Evolutionary conservation across 2,797 vertebrate genomes (phyloP).

Genomic region (Sebastolobus alascanus): DNA sequence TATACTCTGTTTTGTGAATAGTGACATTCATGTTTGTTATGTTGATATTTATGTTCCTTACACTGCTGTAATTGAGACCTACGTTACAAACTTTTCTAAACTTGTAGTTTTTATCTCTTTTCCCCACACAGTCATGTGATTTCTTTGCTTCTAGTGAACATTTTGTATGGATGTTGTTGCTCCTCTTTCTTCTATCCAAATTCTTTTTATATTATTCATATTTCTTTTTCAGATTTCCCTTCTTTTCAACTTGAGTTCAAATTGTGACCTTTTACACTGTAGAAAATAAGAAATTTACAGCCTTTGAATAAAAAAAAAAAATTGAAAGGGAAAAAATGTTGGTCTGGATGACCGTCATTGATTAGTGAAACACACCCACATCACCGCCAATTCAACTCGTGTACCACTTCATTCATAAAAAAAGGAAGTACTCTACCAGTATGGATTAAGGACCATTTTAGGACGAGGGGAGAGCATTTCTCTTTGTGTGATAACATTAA

Average conservation of each 20-base stretch:
- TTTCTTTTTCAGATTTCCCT: constrained; percentile 42
- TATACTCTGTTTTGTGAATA: constrained; percentile 48
- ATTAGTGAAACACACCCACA: too few relatives aligned
- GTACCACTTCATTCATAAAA: too few relatives aligned
- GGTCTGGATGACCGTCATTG: background rate
- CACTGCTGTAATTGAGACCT: constrained; percentile 18
- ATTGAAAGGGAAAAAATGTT: constrained; percentile 43
- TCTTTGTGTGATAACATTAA: too few relatives aligned
- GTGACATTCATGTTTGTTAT: constrained; percentile 49
- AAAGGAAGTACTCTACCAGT: too few relatives aligned
- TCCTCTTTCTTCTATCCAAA: constrained; percentile 46
- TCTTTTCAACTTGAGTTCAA: constrained; percentile 61
- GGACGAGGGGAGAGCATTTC: too few relatives aligned
- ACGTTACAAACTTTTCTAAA: constrained; percentile 27
- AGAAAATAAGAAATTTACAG: constrained; percentile 71
- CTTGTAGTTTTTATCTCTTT: constrained; percentile 31
- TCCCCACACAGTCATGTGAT: constrained; percentile 30
- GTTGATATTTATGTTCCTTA: constrained; percentile 27
- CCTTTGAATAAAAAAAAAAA: constrained; percentile 76
- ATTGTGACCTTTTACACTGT: constrained; percentile 86
- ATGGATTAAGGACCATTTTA: too few relatives aligned
- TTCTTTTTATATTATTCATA: constrained; percentile 52
- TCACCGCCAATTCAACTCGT: too few relatives aligned
- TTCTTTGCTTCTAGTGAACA: constrained; percentile 51
- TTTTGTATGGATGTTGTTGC: constrained; percentile 66